Percentiles rank a stretch among this genome's conserved stretches.
Evolutionary conservation across 2,888 invertebrate species (phyloP).

Genomic region (Drosophila seclusa): DNA sequence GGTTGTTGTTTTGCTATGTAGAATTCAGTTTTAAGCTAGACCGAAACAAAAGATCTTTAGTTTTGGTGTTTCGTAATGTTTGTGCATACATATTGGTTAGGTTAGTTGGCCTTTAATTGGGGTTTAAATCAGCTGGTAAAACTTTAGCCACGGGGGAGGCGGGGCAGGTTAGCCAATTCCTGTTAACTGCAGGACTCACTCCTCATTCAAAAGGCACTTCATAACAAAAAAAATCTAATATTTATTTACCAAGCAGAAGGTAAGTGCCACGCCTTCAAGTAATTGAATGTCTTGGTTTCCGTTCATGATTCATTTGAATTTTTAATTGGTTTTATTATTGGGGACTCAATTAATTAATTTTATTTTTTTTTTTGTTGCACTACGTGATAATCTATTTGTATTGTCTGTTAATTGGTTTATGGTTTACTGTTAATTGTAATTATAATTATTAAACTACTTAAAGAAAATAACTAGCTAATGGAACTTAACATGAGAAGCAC

Average conservation of each 20-base stretch:
- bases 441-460: conserved; percentile 66
- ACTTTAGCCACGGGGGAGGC: conserved; percentile 30
- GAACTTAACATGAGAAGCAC: conserved; percentile 16
- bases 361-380: conserved; percentile 27
- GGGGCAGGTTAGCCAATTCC: conserved; percentile 26
- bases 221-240: conserved; percentile 35
- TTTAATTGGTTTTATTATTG: conserved; percentile 18
- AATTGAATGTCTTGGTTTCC: neutral
- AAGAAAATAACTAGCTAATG: conserved; percentile 68
- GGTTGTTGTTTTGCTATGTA: conserved; percentile 67
- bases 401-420: conserved; percentile 71
- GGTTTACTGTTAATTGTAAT: conserved; percentile 42
- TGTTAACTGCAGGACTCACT: conserved; percentile 65
- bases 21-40: conserved; percentile 62
- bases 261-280: conserved; percentile 33
- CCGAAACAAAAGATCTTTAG: conserved; percentile 27
- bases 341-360: conserved; percentile 23
- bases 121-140: conserved; percentile 26
- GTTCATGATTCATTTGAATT: conserved; percentile 13
- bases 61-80: conserved; percentile 28
- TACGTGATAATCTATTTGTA: conserved; percentile 67
- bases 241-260: conserved; percentile 4
- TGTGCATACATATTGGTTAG: conserved; percentile 37
- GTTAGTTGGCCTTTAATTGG: conserved; percentile 21
- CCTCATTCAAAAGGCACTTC: conserved; percentile 64